These are phyloP conservation scores for Bubalus kerabau DNA, from an alignment of 2,113 vertebrate species.

Conservation along the genomic window DNA sequence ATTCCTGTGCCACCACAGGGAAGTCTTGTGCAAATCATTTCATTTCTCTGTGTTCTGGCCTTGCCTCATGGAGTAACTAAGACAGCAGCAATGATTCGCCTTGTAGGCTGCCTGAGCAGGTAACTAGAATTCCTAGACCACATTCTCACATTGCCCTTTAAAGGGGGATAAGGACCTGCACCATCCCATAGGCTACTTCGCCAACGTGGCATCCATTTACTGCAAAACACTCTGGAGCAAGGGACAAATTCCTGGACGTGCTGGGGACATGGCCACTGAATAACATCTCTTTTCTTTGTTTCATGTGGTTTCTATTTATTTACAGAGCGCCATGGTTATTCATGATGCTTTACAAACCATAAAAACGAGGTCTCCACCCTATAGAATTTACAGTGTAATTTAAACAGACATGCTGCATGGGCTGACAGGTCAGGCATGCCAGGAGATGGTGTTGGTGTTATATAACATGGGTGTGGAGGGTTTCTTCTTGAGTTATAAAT, in stretches of 20 bases:
- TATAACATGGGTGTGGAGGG: conserved; percentile 70
- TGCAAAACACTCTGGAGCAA: neutral
- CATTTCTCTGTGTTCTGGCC: neutral
- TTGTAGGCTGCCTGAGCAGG: neutral
- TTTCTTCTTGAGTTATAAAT: conserved; percentile 73
- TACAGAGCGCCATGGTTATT: conserved; percentile 57
- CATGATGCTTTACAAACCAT: conserved; percentile 66
- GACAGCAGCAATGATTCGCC: neutral
- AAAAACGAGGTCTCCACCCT: conserved; percentile 65
- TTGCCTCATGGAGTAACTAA: neutral
- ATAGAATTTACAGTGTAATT: conserved; percentile 65
- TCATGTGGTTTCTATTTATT: conserved; percentile 70
- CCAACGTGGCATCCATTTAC: conserved; percentile 2
- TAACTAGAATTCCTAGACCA: conserved; percentile 6
- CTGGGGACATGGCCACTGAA: neutral
- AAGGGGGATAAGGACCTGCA: neutral
- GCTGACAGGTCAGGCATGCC: conserved; percentile 60
- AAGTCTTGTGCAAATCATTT: neutral
- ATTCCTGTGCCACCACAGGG: neutral
- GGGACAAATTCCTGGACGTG: conserved; percentile 10
- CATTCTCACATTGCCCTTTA: neutral
- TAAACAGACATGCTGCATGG: conserved; percentile 59
- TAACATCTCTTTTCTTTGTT: conserved; percentile 44
- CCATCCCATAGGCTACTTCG: neutral
- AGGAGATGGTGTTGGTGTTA: conserved; percentile 55